Percentiles rank a stretch among this genome's conserved stretches.
phyloP scores from a whole-genome alignment of 2,113 vertebrate species.

The Motacilla tschutschensis region DNA sequence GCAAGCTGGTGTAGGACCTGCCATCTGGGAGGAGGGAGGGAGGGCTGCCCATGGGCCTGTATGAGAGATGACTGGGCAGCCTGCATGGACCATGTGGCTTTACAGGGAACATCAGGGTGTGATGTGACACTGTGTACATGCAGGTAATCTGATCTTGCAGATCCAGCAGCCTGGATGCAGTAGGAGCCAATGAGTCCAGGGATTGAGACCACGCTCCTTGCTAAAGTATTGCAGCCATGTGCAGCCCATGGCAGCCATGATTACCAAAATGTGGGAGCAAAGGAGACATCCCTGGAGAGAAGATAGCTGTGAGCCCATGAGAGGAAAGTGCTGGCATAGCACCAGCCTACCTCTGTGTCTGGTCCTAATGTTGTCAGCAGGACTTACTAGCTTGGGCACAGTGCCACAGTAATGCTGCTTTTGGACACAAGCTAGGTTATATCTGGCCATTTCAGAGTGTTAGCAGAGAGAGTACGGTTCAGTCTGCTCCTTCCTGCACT shows the following conservation, averaged over 20 bases:
- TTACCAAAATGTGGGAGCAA: background rate
- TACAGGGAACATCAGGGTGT: background rate
- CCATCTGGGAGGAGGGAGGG: background rate
- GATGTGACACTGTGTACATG: background rate
- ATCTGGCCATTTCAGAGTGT: background rate
- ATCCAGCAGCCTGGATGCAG: background rate
- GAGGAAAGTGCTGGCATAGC: background rate
- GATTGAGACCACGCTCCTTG: background rate
- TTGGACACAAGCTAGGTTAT: background rate
- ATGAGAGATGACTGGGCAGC: background rate
- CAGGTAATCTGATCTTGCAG: background rate
- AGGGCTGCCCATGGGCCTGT: background rate
- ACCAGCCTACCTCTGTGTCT: background rate
- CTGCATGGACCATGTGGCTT: rapidly evolving
- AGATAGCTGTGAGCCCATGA: background rate
- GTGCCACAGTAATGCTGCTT: slow-evolving; percentile 3
- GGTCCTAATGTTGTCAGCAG: slow-evolving; percentile 1
- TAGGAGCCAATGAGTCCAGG: background rate
- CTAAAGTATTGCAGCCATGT: background rate
- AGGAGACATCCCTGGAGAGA: background rate
- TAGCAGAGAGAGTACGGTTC: background rate
- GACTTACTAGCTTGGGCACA: background rate
- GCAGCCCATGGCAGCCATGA: background rate
- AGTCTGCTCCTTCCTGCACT: background rate
- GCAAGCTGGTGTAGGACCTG: background rate